Conservation (phyloP, 2,797 vertebrate genomes). For the Meriones psammophilus region DNA sequence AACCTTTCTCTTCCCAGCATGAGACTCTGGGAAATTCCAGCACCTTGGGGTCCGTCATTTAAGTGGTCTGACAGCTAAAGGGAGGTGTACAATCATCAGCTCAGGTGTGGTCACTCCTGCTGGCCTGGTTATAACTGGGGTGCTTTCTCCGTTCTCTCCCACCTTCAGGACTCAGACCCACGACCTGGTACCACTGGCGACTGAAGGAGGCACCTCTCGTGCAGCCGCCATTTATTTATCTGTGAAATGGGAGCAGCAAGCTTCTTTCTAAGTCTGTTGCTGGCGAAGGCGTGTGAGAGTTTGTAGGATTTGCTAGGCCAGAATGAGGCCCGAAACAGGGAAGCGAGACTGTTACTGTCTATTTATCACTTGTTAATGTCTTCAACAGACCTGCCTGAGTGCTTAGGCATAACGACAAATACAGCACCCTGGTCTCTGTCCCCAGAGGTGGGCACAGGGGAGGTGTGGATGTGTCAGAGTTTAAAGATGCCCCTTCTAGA, state of each 20-base stretch:
- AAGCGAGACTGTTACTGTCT: too few species aligned
- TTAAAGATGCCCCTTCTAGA: too few species aligned
- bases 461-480: not conserved
- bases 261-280: fast-evolving
- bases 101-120: not conserved
- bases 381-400: not conserved
- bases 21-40: not conserved
- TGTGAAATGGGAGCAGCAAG: fast-evolving
- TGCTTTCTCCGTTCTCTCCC: fast-evolving
- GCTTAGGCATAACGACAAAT: fast-evolving
- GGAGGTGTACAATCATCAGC: not conserved
- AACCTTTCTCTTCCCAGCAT: not conserved
- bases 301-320: fast-evolving
- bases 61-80: not conserved
- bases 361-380: not conserved
- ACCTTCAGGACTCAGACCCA: not conserved
- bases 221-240: not conserved
- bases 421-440: not conserved
- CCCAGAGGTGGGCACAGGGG: fast-evolving
- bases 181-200: fast-evolving
- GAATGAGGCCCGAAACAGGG: too few species aligned
- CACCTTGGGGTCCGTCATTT: not conserved
- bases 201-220: fast-evolving
- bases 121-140: not conserved
- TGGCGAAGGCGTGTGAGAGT: fast-evolving